phyloP scores from a whole-genome alignment of 1,140 invertebrate species.

The Metopolophium dirhodum region DNA sequence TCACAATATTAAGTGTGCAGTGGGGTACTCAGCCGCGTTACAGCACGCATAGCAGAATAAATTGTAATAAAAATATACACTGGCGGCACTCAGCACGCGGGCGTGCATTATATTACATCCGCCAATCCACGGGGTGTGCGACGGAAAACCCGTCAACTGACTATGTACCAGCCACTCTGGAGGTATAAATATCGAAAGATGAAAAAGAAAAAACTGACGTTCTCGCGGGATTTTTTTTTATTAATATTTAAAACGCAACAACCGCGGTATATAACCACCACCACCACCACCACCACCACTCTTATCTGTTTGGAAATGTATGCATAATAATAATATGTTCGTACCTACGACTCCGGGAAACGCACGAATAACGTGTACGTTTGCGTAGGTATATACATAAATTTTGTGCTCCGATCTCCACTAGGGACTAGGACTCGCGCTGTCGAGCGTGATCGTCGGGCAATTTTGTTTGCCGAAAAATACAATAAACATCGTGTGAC shows the following conservation, averaged over 20 bases:
- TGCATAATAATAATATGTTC: neutral
- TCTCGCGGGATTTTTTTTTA: neutral
- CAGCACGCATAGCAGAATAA: neutral
- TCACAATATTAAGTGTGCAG: neutral
- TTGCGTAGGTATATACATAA: neutral
- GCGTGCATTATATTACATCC: neutral
- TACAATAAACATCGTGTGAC: neutral
- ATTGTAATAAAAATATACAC: neutral
- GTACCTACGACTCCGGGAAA: neutral
- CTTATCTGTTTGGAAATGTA: neutral
- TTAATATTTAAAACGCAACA: neutral
- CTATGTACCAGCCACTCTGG: neutral
- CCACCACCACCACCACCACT: neutral
- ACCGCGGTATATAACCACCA: neutral
- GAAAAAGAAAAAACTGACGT: neutral
- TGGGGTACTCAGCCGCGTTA: neutral
- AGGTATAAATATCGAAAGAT: neutral
- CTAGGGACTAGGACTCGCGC: neutral
- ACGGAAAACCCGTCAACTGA: neutral
- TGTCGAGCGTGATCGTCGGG: neutral
- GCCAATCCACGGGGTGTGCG: neutral
- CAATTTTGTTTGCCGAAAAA: neutral
- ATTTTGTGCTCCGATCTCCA: neutral
- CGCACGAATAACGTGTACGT: neutral
- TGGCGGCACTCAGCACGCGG: neutral